These are phyloP conservation scores for Lordiphosa fenestrarum DNA, from an alignment of 2,888 invertebrate genomes.

Conservation along the genomic window DNA sequence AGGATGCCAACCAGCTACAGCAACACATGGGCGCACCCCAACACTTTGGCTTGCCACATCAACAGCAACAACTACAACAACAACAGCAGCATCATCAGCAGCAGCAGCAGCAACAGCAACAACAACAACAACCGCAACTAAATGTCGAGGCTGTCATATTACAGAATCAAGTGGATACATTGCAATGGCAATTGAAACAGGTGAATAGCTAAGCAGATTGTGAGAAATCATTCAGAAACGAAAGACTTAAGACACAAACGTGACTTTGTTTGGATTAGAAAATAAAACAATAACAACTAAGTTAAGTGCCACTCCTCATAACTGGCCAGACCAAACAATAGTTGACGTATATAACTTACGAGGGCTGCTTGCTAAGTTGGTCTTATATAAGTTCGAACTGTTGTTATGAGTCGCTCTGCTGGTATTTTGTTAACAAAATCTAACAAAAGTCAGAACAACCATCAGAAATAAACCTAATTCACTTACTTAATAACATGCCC, in stretches of 20 bases:
- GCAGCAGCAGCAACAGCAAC: slow-evolving; percentile 50
- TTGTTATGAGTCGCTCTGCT: too few species aligned
- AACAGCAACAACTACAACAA: slow-evolving; percentile 26
- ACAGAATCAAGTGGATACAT: slow-evolving; percentile 85
- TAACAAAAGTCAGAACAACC: too few species aligned
- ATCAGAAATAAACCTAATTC: too few species aligned
- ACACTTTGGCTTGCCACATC: slow-evolving; percentile 30
- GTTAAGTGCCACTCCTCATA: slow-evolving; percentile 24
- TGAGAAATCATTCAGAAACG: slow-evolving; percentile 15
- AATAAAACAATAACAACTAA: slow-evolving; percentile 9
- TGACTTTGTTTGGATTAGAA: slow-evolving; percentile 39
- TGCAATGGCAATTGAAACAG: slow-evolving; percentile 87
- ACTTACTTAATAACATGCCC: too few species aligned
- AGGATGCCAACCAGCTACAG: slow-evolving; percentile 53
- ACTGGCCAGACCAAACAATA: neutral
- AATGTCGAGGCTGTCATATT: slow-evolving; percentile 83
- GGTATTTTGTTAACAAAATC: too few species aligned
- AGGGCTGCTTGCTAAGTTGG: too few species aligned
- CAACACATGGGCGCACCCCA: slow-evolving; percentile 32
- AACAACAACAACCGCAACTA: slow-evolving; percentile 55
- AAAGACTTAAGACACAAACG: slow-evolving; percentile 66
- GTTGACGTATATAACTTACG: too few species aligned
- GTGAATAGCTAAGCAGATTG: slow-evolving; percentile 77
- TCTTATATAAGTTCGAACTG: too few species aligned
- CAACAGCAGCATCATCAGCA: slow-evolving; percentile 26